These are phyloP conservation scores for Latheticus oryzae DNA, from an alignment of 2,888 invertebrate species.

Conservation along the genomic window DNA sequence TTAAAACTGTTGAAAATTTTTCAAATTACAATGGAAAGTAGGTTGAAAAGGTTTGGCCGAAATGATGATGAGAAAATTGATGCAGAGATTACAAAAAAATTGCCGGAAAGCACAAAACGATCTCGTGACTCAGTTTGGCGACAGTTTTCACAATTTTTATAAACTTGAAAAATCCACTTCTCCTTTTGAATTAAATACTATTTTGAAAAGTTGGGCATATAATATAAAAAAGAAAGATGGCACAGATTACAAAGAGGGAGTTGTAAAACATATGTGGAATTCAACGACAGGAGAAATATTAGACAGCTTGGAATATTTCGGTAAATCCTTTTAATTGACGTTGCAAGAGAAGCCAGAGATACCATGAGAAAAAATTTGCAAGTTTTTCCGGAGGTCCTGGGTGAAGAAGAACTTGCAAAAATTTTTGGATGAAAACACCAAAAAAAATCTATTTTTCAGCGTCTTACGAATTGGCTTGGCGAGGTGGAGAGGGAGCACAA, in stretches of 20 bases:
- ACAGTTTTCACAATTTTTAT: neutral
- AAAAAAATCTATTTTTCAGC: neutral
- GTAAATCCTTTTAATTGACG: neutral
- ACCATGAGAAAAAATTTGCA: neutral
- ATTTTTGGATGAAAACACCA: too few species aligned
- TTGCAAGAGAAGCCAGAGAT: neutral
- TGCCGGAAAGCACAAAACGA: neutral
- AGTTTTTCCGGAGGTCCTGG: neutral
- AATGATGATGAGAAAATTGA: neutral
- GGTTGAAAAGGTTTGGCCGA: neutral
- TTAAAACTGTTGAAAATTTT: too few species aligned
- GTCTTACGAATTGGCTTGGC: neutral
- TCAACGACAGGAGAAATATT: neutral
- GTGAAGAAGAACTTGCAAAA: conserved; percentile 1
- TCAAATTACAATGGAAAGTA: too few species aligned
- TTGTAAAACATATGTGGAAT: neutral
- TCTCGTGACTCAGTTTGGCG: neutral
- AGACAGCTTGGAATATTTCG: neutral
- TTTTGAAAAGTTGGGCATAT: too few species aligned
- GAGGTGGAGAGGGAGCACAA: conserved; percentile 1
- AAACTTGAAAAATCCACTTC: too few species aligned
- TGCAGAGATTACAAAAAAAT: neutral
- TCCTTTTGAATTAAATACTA: too few species aligned
- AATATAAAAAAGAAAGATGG: too few species aligned
- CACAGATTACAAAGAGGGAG: neutral